Evolutionary conservation across 2,797 vertebrate genomes (phyloP).

Genomic region (Scyliorhinus canicula): DNA sequence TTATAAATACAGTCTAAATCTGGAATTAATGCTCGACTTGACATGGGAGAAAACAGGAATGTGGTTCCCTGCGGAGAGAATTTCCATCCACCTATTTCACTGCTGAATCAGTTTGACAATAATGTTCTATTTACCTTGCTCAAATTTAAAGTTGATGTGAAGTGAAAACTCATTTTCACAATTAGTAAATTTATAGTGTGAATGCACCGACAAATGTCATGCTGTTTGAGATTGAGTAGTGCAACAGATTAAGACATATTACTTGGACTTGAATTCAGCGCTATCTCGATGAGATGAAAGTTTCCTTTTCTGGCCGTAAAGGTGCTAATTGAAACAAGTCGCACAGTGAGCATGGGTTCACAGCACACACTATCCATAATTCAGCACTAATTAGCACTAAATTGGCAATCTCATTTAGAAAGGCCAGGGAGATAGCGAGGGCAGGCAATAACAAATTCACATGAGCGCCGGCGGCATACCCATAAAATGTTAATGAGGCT

Average conservation of each 20-base stretch:
- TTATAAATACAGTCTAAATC: neutral
- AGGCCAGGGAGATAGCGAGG: neutral
- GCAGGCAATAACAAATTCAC: neutral
- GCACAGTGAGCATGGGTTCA: neutral
- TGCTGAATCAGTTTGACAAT: neutral
- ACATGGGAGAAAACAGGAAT: neutral
- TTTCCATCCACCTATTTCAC: neutral
- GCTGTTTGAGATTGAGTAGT: neutral
- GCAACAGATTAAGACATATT: neutral
- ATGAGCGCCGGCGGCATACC: neutral
- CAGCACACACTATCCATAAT: neutral
- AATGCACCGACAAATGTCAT: neutral
- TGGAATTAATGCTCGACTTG: neutral
- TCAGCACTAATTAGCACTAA: conserved; percentile 1
- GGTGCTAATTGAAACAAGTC: neutral
- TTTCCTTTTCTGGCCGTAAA: neutral
- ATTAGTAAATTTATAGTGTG: neutral
- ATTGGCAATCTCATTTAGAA: neutral
- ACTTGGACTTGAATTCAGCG: neutral
- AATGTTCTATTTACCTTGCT: neutral
- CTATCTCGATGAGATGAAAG: neutral
- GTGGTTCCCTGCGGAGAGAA: neutral
- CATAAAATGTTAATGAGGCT: conserved; percentile 14
- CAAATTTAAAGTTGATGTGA: neutral
- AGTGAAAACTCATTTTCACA: neutral